Percentiles rank a stretch among this genome's conserved stretches.
Evolutionary conservation across 2,797 vertebrate genomes (phyloP).

Genomic region (Phrynocephalus vlangalii): DNA sequence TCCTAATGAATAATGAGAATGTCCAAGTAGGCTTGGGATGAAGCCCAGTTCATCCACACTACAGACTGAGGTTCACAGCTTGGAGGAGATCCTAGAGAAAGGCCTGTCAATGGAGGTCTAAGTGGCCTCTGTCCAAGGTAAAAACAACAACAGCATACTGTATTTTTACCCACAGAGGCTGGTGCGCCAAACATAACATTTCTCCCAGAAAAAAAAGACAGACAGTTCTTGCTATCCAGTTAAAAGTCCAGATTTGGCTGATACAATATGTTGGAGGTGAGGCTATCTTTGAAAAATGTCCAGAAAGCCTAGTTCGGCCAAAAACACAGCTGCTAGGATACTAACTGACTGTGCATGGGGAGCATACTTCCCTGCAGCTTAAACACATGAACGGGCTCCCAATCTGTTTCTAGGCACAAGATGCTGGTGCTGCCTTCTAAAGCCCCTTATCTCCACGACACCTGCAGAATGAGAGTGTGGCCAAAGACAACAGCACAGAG

Average conservation of each 20-base stretch:
- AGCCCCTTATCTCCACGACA: neutral
- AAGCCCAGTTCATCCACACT: slow-evolving; percentile 3
- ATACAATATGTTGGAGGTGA: neutral
- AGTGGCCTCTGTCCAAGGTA: neutral
- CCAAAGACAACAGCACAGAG: too few relatives aligned
- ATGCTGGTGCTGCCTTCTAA: neutral
- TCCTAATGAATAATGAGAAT: slow-evolving; percentile 29
- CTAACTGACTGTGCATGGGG: neutral
- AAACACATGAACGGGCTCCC: neutral
- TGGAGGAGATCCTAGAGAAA: neutral
- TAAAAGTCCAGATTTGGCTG: neutral
- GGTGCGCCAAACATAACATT: neutral
- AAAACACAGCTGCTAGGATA: neutral
- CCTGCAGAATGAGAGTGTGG: too few relatives aligned
- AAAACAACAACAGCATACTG: neutral
- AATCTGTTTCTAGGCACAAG: neutral
- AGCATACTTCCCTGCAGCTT: neutral
- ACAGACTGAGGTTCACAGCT: neutral
- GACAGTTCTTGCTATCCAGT: neutral
- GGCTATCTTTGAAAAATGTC: neutral
- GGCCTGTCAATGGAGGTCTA: neutral
- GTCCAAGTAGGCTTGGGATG: slow-evolving; percentile 26
- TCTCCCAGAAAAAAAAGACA: neutral
- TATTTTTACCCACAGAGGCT: neutral
- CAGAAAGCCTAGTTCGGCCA: neutral